Evolutionary conservation across 2,888 invertebrate species (phyloP).

Genomic region (Ecliptopera silaceata): DNA sequence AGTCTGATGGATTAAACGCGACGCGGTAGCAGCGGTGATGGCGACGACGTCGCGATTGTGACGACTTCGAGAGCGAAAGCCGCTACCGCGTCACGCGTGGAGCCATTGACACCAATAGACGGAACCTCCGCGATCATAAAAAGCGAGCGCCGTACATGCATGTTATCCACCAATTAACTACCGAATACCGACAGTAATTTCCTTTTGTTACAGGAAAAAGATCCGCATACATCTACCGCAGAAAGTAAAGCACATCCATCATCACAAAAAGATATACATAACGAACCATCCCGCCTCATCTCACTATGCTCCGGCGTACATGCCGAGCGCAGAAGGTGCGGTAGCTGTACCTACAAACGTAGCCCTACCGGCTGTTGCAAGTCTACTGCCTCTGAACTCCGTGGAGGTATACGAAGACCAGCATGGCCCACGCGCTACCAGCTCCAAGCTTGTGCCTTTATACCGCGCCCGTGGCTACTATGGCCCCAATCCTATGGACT

Average conservation of each 20-base stretch:
- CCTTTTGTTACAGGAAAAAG: conserved; percentile 79
- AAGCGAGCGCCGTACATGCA: conserved; percentile 54
- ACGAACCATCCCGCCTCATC: conserved; percentile 76
- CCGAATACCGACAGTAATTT: conserved; percentile 53
- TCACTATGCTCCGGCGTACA: conserved; percentile 75
- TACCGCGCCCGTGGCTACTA: conserved; percentile 77
- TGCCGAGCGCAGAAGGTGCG: conserved; percentile 71
- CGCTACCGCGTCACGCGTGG: conserved; percentile 63
- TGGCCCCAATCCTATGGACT: conserved; percentile 65
- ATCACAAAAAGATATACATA: conserved; percentile 80
- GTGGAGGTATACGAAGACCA: conserved; percentile 65
- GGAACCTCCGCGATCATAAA: conserved; percentile 58
- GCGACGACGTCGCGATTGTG: conserved; percentile 51
- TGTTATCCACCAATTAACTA: conserved; percentile 55
- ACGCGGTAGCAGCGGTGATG: conserved; percentile 20
- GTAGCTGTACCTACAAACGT: conserved; percentile 67
- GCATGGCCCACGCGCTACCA: conserved; percentile 48
- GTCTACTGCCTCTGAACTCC: conserved; percentile 61
- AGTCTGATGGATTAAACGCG: conserved; percentile 51
- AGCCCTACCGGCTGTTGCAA: conserved; percentile 61
- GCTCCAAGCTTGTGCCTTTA: conserved; percentile 70
- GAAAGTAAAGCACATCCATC: conserved; percentile 81
- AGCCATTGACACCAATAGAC: conserved; percentile 68
- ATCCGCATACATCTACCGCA: conserved; percentile 82
- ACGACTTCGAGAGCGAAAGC: conserved; percentile 67